Base-by-base conservation (phyloP, 1,140 invertebrate genomes). In the Heliconius eleuchia region DNA sequence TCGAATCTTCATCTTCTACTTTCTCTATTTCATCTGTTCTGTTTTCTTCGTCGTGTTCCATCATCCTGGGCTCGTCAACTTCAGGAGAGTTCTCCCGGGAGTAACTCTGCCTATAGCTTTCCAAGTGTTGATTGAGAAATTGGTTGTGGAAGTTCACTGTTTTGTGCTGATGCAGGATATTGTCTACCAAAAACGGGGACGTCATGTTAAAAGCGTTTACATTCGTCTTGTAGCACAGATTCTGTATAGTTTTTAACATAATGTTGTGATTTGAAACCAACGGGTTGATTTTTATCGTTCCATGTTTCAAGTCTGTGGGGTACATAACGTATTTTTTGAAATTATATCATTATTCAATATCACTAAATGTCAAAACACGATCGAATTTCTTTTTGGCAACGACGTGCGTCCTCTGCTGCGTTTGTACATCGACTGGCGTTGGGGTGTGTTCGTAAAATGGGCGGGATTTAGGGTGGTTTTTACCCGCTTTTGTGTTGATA, bases 91-190 rank as follows among this genome's bases (percentile, higher is more conserved):
- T 92, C 34, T 93, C 91, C 71, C 94, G 86, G 0, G 94, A 94
- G 50, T 76, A 91, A 27, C 90, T 87, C 55, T 94, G 92, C 2
- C 75, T 91, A 81, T 95, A 95, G 11, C 87, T 91, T 71, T 94
- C 92, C 2, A 95, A 75, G 55, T 95, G 94, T 37, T 94, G 92
- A 72, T 95, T 95, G 13, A 95, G 81, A 78, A 94, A 95, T 76
- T 95, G 94, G n/a, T 92, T 94, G 75, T 95, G 94, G 60, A 94
- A 90, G 34, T 92, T 94, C 0, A 83, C 89, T 0, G 83, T 88
- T 77, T 95, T 95, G 76, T 95, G 94, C 74, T 94, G 94, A 66
- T 95, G 94, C 60, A 95, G 76, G 18, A 95, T 94, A 50, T 95
- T 94, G 78, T 95, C 94, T 18, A 94, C 92, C 60, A 95, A 77